These are phyloP conservation scores for Erebia ligea DNA, from an alignment of 2,888 invertebrate species.

Conservation along the genomic window DNA sequence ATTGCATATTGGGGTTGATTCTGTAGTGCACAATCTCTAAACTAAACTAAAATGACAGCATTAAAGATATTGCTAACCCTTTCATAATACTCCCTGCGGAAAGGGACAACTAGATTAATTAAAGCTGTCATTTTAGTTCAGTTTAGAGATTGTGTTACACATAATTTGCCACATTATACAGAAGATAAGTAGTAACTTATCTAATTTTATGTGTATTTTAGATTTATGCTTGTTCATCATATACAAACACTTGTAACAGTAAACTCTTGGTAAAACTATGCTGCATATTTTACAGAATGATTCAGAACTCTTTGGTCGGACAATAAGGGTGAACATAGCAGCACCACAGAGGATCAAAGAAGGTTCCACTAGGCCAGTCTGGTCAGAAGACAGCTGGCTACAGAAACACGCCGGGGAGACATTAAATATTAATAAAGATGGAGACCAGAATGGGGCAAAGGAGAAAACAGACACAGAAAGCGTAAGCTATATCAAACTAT, in stretches of 20 bases:
- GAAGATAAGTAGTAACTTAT: too few species aligned
- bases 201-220: too few species aligned
- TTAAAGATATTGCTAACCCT: too few species aligned
- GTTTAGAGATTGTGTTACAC: too few species aligned
- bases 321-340: slow-evolving; percentile 97
- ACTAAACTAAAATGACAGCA: too few species aligned
- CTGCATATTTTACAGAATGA: slow-evolving; percentile 91
- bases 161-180: too few species aligned
- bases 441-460: slow-evolving; percentile 66
- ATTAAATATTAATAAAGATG: slow-evolving; percentile 78
- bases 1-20: too few species aligned
- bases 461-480: slow-evolving; percentile 56
- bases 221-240: too few species aligned
- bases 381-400: slow-evolving; percentile 99
- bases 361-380: slow-evolving; percentile 96
- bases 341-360: slow-evolving; percentile 98
- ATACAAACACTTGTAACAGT: neutral
- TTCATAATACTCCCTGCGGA: too few species aligned
- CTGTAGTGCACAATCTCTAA: too few species aligned
- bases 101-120: too few species aligned
- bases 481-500: slow-evolving; percentile 45
- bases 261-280: neutral
- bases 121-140: too few species aligned
- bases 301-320: slow-evolving; percentile 97
- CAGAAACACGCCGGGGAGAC: slow-evolving; percentile 98